Evolutionary conservation across 2,113 vertebrate species (phyloP).

Genomic region (Ictalurus furcatus): DNA sequence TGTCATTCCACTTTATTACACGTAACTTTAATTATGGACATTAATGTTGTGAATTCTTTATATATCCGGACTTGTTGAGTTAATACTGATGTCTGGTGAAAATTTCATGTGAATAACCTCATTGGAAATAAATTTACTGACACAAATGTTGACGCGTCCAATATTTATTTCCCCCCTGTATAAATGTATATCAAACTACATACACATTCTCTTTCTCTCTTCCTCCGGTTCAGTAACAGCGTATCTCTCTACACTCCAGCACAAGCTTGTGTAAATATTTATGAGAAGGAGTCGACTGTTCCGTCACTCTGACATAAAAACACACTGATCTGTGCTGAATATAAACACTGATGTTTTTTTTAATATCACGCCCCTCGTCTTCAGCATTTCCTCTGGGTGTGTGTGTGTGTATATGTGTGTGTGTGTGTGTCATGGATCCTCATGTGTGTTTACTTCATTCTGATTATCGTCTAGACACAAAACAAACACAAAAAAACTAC

Average conservation of each 20-base stretch:
- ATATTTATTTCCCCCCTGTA: no score
- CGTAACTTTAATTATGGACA: no score
- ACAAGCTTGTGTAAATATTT: neutral
- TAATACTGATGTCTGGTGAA: no score
- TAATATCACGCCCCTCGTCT: neutral
- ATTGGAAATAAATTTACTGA: no score
- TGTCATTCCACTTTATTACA: no score
- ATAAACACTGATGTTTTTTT: neutral
- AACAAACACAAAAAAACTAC: neutral
- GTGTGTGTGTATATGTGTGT: constrained; percentile 6
- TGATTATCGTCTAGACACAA: constrained; percentile 8
- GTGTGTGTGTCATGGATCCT: neutral
- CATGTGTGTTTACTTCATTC: neutral
- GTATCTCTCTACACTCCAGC: neutral
- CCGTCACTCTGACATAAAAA: neutral
- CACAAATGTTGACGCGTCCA: no score
- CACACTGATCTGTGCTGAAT: neutral
- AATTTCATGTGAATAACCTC: no score
- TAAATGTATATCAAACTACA: neutral
- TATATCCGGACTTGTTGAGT: no score
- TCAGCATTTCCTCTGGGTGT: neutral
- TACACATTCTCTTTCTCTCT: neutral
- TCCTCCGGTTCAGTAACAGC: neutral
- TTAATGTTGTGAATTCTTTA: no score
- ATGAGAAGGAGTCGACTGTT: neutral